These are phyloP conservation scores for Aspiorhynchus laticeps DNA, from an alignment of 2,113 vertebrate genomes.

Conservation along the genomic window DNA sequence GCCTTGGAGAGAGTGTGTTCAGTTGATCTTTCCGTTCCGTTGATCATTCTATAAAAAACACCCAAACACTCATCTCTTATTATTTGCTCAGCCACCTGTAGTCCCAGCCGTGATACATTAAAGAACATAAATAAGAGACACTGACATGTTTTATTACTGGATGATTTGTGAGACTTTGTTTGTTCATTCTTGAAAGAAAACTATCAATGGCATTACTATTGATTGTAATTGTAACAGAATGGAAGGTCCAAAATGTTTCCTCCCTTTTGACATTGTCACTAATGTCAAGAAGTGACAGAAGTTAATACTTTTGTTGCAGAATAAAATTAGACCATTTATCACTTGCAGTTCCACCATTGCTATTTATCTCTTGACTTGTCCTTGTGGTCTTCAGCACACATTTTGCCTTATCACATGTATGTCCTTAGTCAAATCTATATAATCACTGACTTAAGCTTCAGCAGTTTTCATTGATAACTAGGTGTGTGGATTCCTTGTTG, in stretches of 20 bases:
- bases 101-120: conserved; percentile 7
- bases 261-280: neutral
- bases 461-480: neutral
- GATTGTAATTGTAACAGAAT: neutral
- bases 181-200: neutral
- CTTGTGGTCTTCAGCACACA: neutral
- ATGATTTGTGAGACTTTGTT: neutral
- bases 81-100: conserved; percentile 17
- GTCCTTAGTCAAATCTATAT: neutral
- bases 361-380: neutral
- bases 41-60: conserved; percentile 20
- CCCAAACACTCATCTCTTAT: neutral
- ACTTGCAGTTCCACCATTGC: neutral
- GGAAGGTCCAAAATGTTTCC: neutral
- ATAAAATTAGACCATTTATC: neutral
- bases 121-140: neutral
- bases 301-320: neutral
- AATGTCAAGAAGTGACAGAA: neutral
- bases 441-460: neutral
- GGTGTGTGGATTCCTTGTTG: neutral
- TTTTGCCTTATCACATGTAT: neutral
- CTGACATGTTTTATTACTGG: neutral
- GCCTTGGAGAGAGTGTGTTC: conserved; percentile 41
- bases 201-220: neutral
- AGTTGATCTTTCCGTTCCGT: conserved; percentile 11